These are phyloP conservation scores for Phorcus lineatus DNA, from an alignment of 2,888 invertebrate species.

Conservation along the genomic window DNA sequence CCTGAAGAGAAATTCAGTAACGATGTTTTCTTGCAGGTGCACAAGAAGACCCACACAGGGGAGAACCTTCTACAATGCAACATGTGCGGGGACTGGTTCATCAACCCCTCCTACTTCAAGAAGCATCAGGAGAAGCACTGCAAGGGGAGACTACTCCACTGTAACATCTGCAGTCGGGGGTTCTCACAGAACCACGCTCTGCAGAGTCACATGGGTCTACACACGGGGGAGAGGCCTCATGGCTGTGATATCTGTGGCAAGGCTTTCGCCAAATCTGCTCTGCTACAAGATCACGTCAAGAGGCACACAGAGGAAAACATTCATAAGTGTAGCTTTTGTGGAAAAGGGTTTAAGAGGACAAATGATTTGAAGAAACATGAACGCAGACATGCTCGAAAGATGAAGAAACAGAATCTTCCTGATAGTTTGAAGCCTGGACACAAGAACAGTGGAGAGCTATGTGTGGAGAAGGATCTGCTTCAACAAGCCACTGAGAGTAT, in stretches of 20 bases:
- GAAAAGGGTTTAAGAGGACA: constrained; percentile 25
- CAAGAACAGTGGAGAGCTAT: neutral
- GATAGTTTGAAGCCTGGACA: constrained; percentile 1
- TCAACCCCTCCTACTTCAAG: constrained; percentile 17
- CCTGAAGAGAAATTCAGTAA: too few relatives aligned
- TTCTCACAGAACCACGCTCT: constrained; percentile 24
- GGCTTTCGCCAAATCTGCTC: constrained; percentile 23
- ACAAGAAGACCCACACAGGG: constrained; percentile 4
- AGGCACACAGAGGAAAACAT: constrained; percentile 25
- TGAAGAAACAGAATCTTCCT: neutral
- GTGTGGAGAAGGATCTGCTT: neutral
- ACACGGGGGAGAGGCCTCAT: constrained; percentile 32
- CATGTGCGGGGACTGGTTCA: constrained; percentile 5
- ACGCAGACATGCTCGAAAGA: neutral
- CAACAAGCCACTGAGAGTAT: constrained; percentile 1
- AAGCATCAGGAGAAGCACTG: constrained; percentile 5
- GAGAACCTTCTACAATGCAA: constrained; percentile 12
- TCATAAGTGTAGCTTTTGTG: constrained; percentile 27
- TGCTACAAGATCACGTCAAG: constrained; percentile 30
- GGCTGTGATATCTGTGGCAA: constrained; percentile 29
- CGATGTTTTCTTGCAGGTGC: neutral
- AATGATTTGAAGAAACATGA: constrained; percentile 29
- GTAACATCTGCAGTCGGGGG: neutral
- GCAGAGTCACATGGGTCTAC: constrained; percentile 29
- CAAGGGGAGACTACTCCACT: constrained; percentile 17